Evolutionary conservation across 2,113 vertebrate genomes (phyloP), one percentile per base, ranked within the genome.

Genomic region (Brachirus orientalis): DNA sequence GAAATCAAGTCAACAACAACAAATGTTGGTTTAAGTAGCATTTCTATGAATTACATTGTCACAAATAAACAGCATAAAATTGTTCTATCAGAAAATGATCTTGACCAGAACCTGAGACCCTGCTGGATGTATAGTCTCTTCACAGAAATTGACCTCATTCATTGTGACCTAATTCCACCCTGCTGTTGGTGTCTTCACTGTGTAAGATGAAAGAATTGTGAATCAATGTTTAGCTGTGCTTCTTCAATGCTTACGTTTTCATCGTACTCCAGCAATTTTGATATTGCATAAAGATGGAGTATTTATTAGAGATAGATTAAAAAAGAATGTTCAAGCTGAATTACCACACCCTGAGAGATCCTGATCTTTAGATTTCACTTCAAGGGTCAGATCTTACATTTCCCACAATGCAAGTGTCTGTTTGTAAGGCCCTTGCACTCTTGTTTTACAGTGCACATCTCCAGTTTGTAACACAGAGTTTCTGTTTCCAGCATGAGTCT

Each of bases 21-120:
- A 77, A 33, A 70, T 68, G 69, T 70, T 45, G 64, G 59, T 17
- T 52, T 61, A 40, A 36, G 40, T 60, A 45, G 10, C 4, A 20
- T 6, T 53, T 53, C 18, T 61, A 76, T 19, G 20, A 70, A 60
- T 71, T 41, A 36, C 10, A 22, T 63, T 52, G 61, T 79, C 52
- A 80, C 59, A 62, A 41, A 18, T 70, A 45, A 70, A 77, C 41
- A 56, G 46, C 59, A 77, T 36, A 22, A 64, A 65, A 37, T 52
- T 38, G 11, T 35, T 56, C 10, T 12, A 28, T 14, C 2, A 44
- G 56, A 64, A 54, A 53, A 59, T 10, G 37, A 35, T 6, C n/a
- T 57, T 6, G 59, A 1, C 37, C 48, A 17, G 36, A 54, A 28
- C 3, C 37, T 62, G 68, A 63, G 20, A 54, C n/a, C 28, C 40